Evolutionary conservation across 2,113 vertebrate species (phyloP).

Genomic region (Dasyurus viverrinus): DNA sequence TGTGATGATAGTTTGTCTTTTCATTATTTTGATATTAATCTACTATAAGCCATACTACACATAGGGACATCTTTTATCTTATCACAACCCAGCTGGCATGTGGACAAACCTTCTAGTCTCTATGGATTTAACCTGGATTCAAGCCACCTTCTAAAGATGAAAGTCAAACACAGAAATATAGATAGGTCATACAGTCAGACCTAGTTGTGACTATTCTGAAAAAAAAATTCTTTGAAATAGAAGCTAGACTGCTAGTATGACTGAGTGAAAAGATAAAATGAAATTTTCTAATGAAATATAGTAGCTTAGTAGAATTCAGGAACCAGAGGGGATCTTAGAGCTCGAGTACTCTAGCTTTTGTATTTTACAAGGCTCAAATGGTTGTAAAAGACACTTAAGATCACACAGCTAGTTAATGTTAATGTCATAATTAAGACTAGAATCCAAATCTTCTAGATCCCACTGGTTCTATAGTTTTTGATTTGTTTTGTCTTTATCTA

Average conservation of each 20-base stretch:
- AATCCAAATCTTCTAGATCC: neutral
- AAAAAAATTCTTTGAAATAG: slow-evolving; percentile 18
- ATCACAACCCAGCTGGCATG: neutral
- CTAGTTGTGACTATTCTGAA: slow-evolving; percentile 17
- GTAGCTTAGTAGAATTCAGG: neutral
- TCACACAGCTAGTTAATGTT: neutral
- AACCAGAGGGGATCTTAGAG: neutral
- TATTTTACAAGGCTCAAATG: neutral
- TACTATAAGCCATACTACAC: neutral
- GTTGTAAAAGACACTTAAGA: neutral
- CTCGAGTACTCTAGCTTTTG: neutral
- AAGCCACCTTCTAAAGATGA: neutral
- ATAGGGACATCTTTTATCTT: slow-evolving; percentile 1
- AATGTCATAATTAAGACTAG: neutral
- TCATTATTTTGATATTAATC: slow-evolving; percentile 31
- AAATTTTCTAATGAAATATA: slow-evolving; percentile 52
- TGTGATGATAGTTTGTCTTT: slow-evolving; percentile 26
- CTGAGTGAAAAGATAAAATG: slow-evolving; percentile 42
- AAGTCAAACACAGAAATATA: slow-evolving; percentile 8
- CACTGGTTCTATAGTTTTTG: neutral
- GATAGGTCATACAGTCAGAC: neutral
- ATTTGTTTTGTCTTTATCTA: neutral
- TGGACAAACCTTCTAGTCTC: slow-evolving; percentile 7
- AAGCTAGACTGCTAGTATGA: slow-evolving; percentile 36
- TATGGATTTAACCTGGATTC: neutral